Base-by-base conservation (phyloP, 1,140 invertebrate genomes). In the Brachionus rotundiformis region DNA sequence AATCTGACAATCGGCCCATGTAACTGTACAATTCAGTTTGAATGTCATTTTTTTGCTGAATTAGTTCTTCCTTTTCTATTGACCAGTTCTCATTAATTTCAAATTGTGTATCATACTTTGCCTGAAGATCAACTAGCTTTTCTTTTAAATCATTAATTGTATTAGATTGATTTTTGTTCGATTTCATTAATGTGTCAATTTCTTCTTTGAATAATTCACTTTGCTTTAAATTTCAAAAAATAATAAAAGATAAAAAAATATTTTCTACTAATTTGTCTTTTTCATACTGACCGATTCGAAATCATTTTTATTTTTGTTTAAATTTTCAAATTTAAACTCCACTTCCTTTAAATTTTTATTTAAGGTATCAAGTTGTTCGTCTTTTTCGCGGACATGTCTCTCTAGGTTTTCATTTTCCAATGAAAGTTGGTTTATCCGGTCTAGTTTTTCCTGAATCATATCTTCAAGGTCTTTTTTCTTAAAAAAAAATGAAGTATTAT, bases 1-100 rank as follows among this genome's bases (percentile, higher is more conserved):
- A 79, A 63, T 79, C 76, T 11, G 76, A 79, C 11, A 79, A 29
- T 41, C 76, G 47, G 33, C 23, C 59, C 76, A 79, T 79, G 19
- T 79, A 79, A 27, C 11, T 59, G 27, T 59, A 79, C 27, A 79
- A 25, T 41, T 79, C 76, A 19, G 76, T 59, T 63, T 79, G 76
- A 25, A 79, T 27, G 10, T 79, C 59, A 41, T 79, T 79, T 63
- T 79, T 79, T 39, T 79, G 47, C 19, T 79, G 76, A 19, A 63
- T 63, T 13, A 79, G 33, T 8, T 79, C 47, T 33, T 79, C 76
- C 59, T 79, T 79, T 79, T 79, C 76, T 16, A 59, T 54, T 19
- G 76, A 36, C 76, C 76, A 63, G 23, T 79, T 54, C 23, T 79
- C 76, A 23, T 79, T 79, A 13, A 63, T 19, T 79, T 79, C 59